phyloP scores from a whole-genome alignment of 2,113 vertebrate genomes.

The Melanerpes aurifrons region DNA sequence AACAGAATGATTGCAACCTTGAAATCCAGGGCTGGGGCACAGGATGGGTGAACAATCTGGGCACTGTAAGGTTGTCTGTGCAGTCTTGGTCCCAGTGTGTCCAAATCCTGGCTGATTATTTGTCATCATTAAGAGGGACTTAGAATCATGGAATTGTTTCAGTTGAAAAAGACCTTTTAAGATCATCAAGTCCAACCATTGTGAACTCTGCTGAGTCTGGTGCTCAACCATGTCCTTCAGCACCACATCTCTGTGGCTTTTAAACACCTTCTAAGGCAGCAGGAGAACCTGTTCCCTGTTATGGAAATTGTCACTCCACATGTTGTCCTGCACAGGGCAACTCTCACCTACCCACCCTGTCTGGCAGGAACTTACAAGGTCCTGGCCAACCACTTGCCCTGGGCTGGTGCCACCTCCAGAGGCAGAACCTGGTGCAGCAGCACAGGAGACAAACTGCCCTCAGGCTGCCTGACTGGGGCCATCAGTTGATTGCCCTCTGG shows the following conservation, averaged over 20 bases:
- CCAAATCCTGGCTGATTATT: neutral
- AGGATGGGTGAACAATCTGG: neutral
- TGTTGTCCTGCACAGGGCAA: fast-evolving
- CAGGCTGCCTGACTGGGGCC: fast-evolving
- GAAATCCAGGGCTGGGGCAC: neutral
- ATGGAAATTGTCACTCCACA: neutral
- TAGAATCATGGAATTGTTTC: too few species aligned
- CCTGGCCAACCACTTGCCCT: fast-evolving
- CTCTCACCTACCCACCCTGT: fast-evolving
- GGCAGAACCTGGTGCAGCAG: neutral
- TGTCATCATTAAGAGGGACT: neutral
- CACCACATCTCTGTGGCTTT: too few species aligned
- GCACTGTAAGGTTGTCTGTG: neutral
- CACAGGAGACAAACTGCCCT: neutral
- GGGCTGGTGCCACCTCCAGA: neutral
- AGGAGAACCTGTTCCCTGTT: neutral
- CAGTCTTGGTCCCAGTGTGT: neutral
- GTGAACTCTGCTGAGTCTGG: too few species aligned
- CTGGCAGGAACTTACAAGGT: neutral
- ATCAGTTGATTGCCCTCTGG: neutral
- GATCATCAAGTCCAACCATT: too few species aligned
- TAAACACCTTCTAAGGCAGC: neutral
- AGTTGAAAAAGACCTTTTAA: too few species aligned
- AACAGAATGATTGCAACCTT: neutral
- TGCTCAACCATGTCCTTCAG: too few species aligned